Evolutionary conservation across 2,888 invertebrate species (phyloP).

Genomic region (Heliconius aoede): DNA sequence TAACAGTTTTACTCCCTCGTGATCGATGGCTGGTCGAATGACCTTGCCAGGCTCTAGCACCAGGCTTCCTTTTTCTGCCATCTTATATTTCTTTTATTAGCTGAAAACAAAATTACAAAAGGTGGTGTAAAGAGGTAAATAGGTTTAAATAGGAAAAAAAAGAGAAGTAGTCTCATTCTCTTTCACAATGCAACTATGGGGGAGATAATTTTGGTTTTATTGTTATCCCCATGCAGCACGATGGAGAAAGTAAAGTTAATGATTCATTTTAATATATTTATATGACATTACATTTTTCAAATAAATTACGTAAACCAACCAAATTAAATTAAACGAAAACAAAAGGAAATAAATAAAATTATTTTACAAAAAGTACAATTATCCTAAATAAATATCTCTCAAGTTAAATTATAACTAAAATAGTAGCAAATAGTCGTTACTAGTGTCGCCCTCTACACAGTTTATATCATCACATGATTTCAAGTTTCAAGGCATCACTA

Average conservation of each 20-base stretch:
- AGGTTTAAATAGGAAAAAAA: too few species aligned
- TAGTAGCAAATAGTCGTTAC: not conserved
- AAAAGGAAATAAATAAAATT: not conserved
- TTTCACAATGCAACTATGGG: too few species aligned
- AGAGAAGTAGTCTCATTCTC: too few species aligned
- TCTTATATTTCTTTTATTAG: constrained; percentile 1
- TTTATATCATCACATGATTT: constrained; percentile 30
- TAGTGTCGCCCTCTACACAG: constrained; percentile 31
- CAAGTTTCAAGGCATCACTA: constrained; percentile 2
- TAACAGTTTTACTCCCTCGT: constrained; percentile 80
- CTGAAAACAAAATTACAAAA: not conserved
- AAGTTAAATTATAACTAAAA: not conserved
- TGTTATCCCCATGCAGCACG: too few species aligned
- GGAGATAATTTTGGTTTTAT: too few species aligned
- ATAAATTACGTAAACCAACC: too few species aligned
- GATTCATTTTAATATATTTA: too few species aligned
- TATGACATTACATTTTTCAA: too few species aligned
- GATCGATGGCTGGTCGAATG: constrained; percentile 83
- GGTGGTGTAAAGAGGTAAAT: not conserved
- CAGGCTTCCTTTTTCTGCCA: constrained; percentile 32
- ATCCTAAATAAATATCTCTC: not conserved
- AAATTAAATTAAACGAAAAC: not conserved
- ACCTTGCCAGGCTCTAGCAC: constrained; percentile 80
- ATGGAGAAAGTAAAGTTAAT: too few species aligned
- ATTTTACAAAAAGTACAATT: not conserved